Evolutionary conservation across 2,113 vertebrate species (phyloP), one percentile per base, ranked within the genome.

Genomic region (Prunella fulvescens): DNA sequence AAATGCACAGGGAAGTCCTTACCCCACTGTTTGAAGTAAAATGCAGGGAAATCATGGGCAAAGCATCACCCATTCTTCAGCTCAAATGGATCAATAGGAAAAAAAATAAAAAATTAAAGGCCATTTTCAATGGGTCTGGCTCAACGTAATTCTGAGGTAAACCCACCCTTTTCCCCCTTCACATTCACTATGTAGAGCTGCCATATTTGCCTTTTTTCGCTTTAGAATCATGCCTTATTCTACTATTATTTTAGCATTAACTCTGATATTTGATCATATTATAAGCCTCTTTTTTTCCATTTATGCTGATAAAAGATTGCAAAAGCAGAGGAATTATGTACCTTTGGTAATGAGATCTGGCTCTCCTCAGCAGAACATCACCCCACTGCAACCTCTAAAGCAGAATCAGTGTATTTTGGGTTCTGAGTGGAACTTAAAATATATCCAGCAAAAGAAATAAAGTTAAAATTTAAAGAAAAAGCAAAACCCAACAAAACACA

Each of bases 31-130:
- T 54, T 4, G 22, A 67, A 19, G 11, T 10, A 29, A 83, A 57
- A 26, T 6, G 12, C 60, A 71, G 9, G 19, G 54, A 66, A 79
- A 78, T 31, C 8, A 3, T 0, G 3, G 4, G 7, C 29, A 37
- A 53, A 57, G 8, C 12, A 13, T 37, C 16, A 2, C 20, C 23
- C 44, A 42, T 47, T 48, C 20, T 78, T 33, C 8, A 62, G 11
- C n/a, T 69, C 26, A 58, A 60, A 57, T 25, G 5, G 4, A 33
- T n/a, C 14, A 60, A 51, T 0, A 42, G 10, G 7, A 45, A 62
- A 25, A 51, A 65, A 48, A 69, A 33, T 12, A 5, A 8, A 7
- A 54, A 28, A 25, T 45, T 42, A 33, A 18, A 2, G 0, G 0
- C 5, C 3, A 12, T 25, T 78, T 71, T 60, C 29, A 51, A 1